Percentiles rank a stretch among this genome's conserved stretches.
Conservation (phyloP, 2,888 invertebrate species). For the Aporophyla nigra region DNA sequence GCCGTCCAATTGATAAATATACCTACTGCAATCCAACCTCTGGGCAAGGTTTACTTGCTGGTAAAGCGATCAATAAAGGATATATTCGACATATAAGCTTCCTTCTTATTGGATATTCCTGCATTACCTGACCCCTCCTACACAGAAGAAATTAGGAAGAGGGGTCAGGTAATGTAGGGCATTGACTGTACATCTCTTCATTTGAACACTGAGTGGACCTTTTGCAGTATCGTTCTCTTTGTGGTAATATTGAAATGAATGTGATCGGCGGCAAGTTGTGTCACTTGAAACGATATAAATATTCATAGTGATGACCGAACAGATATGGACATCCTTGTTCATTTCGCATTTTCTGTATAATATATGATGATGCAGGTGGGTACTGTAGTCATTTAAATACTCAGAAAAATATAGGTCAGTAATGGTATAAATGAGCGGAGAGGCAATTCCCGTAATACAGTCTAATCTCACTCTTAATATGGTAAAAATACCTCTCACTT, state of each 20-base stretch:
- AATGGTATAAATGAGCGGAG: neutral
- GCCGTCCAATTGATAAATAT: neutral
- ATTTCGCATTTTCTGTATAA: conserved; percentile 14
- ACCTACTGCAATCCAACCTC: neutral
- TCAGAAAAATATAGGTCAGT: too few relatives aligned
- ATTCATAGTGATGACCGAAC: conserved; percentile 61
- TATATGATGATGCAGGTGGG: conserved; percentile 8
- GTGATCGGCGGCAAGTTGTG: conserved; percentile 48
- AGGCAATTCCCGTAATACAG: too few relatives aligned
- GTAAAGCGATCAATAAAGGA: neutral
- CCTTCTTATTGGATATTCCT: neutral
- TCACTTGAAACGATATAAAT: conserved; percentile 54
- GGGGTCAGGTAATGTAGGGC: too few relatives aligned
- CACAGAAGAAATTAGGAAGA: too few relatives aligned
- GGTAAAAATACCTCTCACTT: too few relatives aligned
- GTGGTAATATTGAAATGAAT: conserved; percentile 27
- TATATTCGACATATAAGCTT: neutral
- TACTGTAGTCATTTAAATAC: neutral
- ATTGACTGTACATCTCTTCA: neutral
- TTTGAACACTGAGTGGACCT: neutral
- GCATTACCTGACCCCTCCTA: too few relatives aligned
- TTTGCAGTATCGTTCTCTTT: neutral
- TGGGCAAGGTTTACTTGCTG: neutral
- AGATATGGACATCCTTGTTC: conserved; percentile 52
- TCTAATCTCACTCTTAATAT: too few relatives aligned